Evolutionary conservation across 2,797 vertebrate genomes (phyloP).

Genomic region (Sebastes paucispinis): DNA sequence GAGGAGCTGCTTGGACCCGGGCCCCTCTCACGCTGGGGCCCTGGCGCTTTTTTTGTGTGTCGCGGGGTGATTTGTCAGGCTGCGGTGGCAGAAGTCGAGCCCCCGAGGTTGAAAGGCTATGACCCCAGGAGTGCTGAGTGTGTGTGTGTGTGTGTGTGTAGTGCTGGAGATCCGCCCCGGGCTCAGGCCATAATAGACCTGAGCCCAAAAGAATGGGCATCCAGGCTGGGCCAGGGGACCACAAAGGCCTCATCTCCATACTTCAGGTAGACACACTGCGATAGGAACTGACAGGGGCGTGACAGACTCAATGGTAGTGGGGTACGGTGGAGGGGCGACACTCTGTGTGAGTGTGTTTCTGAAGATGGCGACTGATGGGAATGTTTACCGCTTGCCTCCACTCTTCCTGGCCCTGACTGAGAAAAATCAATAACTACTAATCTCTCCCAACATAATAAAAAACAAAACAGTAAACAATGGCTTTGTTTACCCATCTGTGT

Average conservation of each 20-base stretch:
- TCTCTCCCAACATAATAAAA: slow-evolving; percentile 88
- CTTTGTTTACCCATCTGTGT: slow-evolving; percentile 88
- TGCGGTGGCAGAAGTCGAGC: slow-evolving; percentile 98
- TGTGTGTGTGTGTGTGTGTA: slow-evolving; percentile 49
- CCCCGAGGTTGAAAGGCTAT: slow-evolving; percentile 98
- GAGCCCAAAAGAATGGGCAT: slow-evolving; percentile 88
- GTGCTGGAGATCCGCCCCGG: slow-evolving; percentile 80
- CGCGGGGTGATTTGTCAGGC: slow-evolving; percentile 93
- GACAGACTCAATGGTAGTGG: slow-evolving; percentile 91
- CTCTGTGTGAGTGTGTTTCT: slow-evolving; percentile 46
- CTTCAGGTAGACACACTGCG: slow-evolving; percentile 98
- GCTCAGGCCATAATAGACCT: slow-evolving; percentile 89
- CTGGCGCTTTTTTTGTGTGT: slow-evolving; percentile 92
- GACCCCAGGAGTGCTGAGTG: slow-evolving; percentile 91
- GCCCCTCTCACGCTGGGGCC: slow-evolving; percentile 87
- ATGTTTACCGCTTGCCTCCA: slow-evolving; percentile 82
- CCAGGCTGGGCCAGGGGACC: slow-evolving; percentile 80
- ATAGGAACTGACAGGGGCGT: slow-evolving; percentile 97
- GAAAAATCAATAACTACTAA: slow-evolving; percentile 95
- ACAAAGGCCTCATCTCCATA: slow-evolving; percentile 95
- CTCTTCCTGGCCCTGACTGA: slow-evolving; percentile 85
- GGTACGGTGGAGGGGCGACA: slow-evolving; percentile 57
- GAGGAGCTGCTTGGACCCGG: slow-evolving; percentile 86
- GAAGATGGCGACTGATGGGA: slow-evolving; percentile 80
- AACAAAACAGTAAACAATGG: slow-evolving; percentile 95